phyloP scores from a whole-genome alignment of 2,113 vertebrate genomes.

The Patagioenas fasciata region DNA sequence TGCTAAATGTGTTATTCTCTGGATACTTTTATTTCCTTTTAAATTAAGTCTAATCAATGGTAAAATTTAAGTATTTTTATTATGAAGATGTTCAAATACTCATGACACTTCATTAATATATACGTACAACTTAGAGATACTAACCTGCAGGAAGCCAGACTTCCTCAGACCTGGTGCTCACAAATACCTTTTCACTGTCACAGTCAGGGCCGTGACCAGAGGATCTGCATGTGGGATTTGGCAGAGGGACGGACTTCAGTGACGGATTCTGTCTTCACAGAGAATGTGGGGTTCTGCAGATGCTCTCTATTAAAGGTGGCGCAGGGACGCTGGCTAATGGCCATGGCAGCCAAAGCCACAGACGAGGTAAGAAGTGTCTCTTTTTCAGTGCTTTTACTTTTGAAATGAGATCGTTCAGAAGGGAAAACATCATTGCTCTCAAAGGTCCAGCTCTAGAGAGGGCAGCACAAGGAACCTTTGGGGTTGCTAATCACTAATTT shows the following conservation, averaged over 20 bases:
- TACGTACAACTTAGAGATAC: no score
- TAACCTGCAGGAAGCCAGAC: not conserved
- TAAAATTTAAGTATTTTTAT: not conserved
- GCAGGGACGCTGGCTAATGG: constrained; percentile 76
- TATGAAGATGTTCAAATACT: not conserved
- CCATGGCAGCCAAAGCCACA: constrained; percentile 78
- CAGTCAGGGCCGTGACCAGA: constrained; percentile 93
- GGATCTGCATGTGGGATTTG: constrained; percentile 87
- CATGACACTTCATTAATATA: not conserved
- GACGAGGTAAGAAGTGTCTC: constrained; percentile 83
- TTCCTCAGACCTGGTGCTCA: not conserved
- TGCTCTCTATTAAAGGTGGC: constrained; percentile 76
- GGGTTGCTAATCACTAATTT: not conserved
- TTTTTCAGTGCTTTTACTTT: not conserved
- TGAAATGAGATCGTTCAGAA: not conserved
- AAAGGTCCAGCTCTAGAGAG: not conserved
- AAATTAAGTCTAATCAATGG: not conserved
- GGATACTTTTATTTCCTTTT: not conserved
- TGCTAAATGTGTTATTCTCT: not conserved
- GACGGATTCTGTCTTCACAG: constrained; percentile 78
- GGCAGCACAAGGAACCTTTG: not conserved
- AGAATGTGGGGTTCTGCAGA: constrained; percentile 89
- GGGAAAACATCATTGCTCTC: not conserved
- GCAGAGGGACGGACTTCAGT: constrained; percentile 80
- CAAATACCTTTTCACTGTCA: not conserved